These are phyloP conservation scores for Nanorana parkeri DNA, from an alignment of 2,113 vertebrate genomes.

Conservation along the genomic window DNA sequence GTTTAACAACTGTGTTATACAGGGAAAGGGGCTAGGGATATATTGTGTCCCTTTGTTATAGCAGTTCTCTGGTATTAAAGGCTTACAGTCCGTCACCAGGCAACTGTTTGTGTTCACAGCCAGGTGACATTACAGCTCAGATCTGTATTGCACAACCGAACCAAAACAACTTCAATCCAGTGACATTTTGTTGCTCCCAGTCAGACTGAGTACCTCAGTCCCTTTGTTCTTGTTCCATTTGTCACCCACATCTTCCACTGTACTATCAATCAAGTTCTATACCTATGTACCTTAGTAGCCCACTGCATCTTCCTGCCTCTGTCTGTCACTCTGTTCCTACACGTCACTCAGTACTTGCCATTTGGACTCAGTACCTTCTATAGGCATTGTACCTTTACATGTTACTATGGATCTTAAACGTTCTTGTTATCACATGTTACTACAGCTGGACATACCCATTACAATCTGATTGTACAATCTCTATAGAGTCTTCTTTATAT, in stretches of 20 bases:
- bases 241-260: background rate
- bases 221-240: background rate
- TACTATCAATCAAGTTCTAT: background rate
- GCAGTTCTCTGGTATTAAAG: background rate
- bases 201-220: background rate
- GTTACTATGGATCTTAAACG: no score
- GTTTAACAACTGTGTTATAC: background rate
- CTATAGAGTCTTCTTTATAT: no score
- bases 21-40: background rate
- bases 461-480: no score
- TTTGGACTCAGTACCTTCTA: background rate
- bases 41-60: background rate
- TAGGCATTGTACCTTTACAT: no score
- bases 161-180: background rate
- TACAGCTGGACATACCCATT: no score
- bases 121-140: constrained; percentile 8
- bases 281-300: background rate
- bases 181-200: background rate
- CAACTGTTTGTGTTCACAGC: constrained; percentile 10
- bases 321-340: background rate
- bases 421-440: no score
- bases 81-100: constrained; percentile 1
- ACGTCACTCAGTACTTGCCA: background rate
- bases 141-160: background rate
- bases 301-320: no score